These are phyloP conservation scores for Pteronotus mesoamericanus DNA, from an alignment of 2,797 vertebrate species.

Conservation along the genomic window DNA sequence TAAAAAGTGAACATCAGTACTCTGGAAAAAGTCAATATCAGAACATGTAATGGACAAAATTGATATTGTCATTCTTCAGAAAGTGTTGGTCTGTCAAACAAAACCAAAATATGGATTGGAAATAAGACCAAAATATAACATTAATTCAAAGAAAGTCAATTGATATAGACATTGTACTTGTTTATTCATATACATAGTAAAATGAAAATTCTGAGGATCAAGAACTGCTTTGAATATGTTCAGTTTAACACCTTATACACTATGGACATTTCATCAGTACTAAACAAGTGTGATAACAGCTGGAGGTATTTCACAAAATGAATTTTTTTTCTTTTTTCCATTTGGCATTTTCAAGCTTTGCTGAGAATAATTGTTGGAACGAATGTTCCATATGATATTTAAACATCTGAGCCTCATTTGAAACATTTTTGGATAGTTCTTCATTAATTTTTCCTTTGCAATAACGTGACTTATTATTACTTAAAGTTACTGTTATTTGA, in stretches of 20 bases:
- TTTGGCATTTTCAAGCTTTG: neutral
- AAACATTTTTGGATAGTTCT: slow-evolving; percentile 16
- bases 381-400: slow-evolving; percentile 5
- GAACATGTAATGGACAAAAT: neutral
- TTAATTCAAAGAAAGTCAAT: neutral
- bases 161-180: neutral
- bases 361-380: slow-evolving; percentile 1
- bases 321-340: neutral
- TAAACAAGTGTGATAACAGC: neutral
- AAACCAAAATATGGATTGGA: neutral
- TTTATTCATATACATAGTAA: neutral
- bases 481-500: slow-evolving; percentile 15
- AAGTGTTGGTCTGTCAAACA: neutral
- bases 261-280: neutral
- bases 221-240: neutral
- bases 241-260: neutral
- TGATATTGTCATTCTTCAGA: neutral
- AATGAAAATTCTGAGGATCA: neutral
- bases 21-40: neutral
- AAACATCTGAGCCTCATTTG: neutral
- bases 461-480: neutral
- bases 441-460: neutral
- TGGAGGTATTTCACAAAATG: neutral
- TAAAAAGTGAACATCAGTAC: neutral
- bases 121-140: neutral